Conservation (phyloP, 2,888 invertebrate genomes). For the Andrena praecox region DNA sequence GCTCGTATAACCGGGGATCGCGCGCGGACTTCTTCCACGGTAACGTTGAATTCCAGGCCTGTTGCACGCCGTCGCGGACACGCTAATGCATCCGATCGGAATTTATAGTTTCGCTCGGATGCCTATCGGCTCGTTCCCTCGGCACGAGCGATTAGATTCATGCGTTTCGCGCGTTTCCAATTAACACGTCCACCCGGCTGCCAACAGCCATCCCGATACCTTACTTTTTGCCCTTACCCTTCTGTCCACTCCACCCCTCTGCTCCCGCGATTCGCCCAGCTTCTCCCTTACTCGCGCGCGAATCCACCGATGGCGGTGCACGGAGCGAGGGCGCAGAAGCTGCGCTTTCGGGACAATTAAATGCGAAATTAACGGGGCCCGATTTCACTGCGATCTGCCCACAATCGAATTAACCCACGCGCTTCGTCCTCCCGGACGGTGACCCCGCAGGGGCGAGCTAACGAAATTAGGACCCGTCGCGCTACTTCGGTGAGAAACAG, state of each 20-base stretch:
- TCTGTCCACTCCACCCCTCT: background rate
- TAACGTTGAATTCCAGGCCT: slow-evolving; percentile 47
- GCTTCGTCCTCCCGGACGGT: too few species aligned
- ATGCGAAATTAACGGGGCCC: slow-evolving; percentile 53
- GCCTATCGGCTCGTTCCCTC: slow-evolving; percentile 69
- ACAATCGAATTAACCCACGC: too few species aligned
- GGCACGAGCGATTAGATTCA: slow-evolving; percentile 76
- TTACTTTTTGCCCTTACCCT: background rate
- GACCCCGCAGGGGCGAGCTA: background rate
- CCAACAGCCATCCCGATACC: slow-evolving; percentile 10
- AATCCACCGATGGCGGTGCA: background rate
- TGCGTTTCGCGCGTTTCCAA: slow-evolving; percentile 76
- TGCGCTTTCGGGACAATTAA: slow-evolving; percentile 52
- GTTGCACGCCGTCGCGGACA: slow-evolving; percentile 43
- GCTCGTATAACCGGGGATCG: background rate
- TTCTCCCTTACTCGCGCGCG: too few species aligned
- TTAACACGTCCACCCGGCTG: slow-evolving; percentile 73
- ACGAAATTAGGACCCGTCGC: background rate
- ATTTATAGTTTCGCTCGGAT: slow-evolving; percentile 77
- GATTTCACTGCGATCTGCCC: too few species aligned
- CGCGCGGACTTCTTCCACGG: slow-evolving; percentile 37
- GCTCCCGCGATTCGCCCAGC: background rate
- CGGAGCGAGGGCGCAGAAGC: background rate
- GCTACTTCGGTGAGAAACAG: background rate
- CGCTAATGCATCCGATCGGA: slow-evolving; percentile 77